Conservation (phyloP, 2,888 invertebrate genomes). For the Agonopterix subpropinquella region DNA sequence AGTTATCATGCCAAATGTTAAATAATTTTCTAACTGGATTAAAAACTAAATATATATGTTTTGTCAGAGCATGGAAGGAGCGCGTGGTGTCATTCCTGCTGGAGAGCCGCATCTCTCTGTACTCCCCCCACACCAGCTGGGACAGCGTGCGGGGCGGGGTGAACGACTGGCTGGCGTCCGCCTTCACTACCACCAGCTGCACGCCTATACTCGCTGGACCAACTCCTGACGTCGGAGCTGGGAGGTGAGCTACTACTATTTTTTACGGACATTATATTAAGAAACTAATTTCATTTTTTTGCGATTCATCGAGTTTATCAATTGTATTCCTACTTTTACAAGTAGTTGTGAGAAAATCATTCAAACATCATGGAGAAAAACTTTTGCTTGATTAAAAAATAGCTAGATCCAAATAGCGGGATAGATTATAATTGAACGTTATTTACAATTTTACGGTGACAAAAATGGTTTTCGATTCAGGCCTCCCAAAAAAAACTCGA, state of each 20-base stretch:
- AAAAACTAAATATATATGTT: background rate
- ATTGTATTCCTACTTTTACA: too few species aligned
- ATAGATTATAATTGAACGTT: too few species aligned
- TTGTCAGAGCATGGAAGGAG: conserved; percentile 83
- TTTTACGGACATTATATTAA: too few species aligned
- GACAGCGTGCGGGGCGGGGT: conserved; percentile 90
- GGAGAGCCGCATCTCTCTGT: conserved; percentile 89
- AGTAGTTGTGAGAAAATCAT: too few species aligned
- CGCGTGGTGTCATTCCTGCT: conserved; percentile 86
- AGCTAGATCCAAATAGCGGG: too few species aligned
- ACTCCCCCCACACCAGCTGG: conserved; percentile 95
- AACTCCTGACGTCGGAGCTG: conserved; percentile 66
- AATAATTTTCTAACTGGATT: background rate
- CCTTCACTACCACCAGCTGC: conserved; percentile 68
- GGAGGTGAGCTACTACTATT: conserved; percentile 49
- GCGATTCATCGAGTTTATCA: too few species aligned
- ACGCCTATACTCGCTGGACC: conserved; percentile 48
- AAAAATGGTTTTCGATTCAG: too few species aligned
- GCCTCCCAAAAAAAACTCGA: too few species aligned
- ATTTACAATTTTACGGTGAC: too few species aligned
- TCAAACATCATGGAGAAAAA: too few species aligned
- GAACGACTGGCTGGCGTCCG: conserved; percentile 93
- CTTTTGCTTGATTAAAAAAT: too few species aligned
- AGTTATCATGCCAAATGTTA: background rate
- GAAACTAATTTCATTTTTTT: too few species aligned